Conservation (phyloP, 2,797 vertebrate genomes). For the Lepidocolaptes lacrymiger region DNA sequence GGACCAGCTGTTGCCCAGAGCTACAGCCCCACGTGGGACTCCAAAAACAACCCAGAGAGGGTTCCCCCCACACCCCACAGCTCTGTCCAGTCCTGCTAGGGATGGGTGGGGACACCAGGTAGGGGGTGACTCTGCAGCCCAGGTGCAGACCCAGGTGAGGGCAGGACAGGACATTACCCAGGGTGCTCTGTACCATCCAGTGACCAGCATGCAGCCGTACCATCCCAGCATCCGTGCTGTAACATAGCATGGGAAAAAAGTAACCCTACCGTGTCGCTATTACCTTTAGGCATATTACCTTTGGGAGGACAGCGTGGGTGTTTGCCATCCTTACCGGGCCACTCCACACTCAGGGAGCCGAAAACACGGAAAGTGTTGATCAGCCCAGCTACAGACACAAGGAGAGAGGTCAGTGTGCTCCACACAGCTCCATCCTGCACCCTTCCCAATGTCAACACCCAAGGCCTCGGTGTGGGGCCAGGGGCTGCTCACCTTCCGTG, state of each 20-base stretch:
- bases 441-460: background rate
- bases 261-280: slow-evolving; percentile 89
- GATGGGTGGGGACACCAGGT: background rate
- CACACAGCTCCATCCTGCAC: background rate
- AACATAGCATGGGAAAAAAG: slow-evolving; percentile 74
- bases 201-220: slow-evolving; percentile 77
- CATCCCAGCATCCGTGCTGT: slow-evolving; percentile 74
- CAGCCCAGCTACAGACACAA: slow-evolving; percentile 84
- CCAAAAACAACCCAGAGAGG: background rate
- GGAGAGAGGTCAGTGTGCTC: background rate
- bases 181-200: slow-evolving; percentile 54
- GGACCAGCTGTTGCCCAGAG: background rate
- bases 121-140: background rate
- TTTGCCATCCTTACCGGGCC: slow-evolving; percentile 99
- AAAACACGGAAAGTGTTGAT: slow-evolving; percentile 97
- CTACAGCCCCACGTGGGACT: rapidly evolving
- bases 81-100: background rate
- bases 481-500: slow-evolving; percentile 87
- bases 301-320: slow-evolving; percentile 99
- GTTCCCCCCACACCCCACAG: too few relatives aligned
- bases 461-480: rapidly evolving
- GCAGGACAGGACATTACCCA: slow-evolving; percentile 26
- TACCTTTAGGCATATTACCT: slow-evolving; percentile 99
- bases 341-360: slow-evolving; percentile 95
- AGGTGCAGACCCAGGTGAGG: slow-evolving; percentile 22